A percentile compares a stretch with the other conserved stretches of the same genome.
These are phyloP conservation scores for Saturnia japonica DNA, from an alignment of 2,888 invertebrate genomes.

Conservation along the genomic window DNA sequence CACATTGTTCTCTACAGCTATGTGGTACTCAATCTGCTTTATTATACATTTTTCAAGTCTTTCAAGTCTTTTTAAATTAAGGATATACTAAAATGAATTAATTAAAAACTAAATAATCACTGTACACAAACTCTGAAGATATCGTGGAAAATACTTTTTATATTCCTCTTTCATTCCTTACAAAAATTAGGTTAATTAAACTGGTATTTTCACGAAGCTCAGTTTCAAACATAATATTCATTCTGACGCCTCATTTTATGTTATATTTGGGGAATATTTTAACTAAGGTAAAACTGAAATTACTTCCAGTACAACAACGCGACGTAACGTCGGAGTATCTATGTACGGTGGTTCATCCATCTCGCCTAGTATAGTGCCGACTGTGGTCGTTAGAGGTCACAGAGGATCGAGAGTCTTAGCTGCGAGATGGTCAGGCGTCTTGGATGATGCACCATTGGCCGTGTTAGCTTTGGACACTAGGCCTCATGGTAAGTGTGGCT, in stretches of 20 bases:
- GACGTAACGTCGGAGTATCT: slow-evolving; percentile 73
- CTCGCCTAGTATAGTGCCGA: slow-evolving; percentile 60
- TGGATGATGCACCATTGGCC: slow-evolving; percentile 72
- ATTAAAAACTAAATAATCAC: too few relatives aligned
- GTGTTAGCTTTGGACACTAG: slow-evolving; percentile 71
- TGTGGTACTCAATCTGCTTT: neutral
- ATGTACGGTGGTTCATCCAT: slow-evolving; percentile 70
- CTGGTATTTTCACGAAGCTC: neutral
- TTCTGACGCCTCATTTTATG: neutral
- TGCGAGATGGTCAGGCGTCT: slow-evolving; percentile 75
- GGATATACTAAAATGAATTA: too few relatives aligned
- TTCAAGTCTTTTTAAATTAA: too few relatives aligned
- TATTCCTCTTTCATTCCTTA: neutral
- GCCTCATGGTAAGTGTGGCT: slow-evolving; percentile 61
- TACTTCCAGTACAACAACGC: slow-evolving; percentile 58
- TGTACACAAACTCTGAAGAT: neutral
- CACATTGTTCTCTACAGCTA: neutral
- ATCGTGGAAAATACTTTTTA: neutral
- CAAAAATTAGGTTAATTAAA: neutral
- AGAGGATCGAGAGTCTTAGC: slow-evolving; percentile 70
- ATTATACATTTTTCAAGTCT: neutral
- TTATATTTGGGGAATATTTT: neutral
- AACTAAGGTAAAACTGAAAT: neutral
- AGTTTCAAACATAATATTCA: neutral
- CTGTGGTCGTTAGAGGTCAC: slow-evolving; percentile 71